These are phyloP conservation scores for Pipistrellus pygmaeus DNA, from an alignment of 2,797 vertebrate species.

Conservation along the genomic window DNA sequence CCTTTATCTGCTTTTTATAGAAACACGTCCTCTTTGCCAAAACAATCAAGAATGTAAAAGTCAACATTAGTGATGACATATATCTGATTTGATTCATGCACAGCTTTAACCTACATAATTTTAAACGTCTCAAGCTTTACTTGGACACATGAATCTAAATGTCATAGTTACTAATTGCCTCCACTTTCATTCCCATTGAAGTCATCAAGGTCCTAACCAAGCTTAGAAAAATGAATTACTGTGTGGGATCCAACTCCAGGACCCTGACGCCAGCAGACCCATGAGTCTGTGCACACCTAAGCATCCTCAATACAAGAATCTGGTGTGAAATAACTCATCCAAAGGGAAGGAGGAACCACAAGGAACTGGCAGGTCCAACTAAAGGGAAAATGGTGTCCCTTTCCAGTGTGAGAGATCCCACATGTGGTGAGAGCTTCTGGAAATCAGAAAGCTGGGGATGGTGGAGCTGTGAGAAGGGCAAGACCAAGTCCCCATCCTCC, in stretches of 20 bases:
- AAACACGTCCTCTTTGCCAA: constrained; percentile 48
- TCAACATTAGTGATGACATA: neutral
- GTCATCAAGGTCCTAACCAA: neutral
- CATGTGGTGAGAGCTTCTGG: fast-evolving
- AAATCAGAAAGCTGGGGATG: neutral
- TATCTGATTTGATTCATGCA: neutral
- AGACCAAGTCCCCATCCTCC: neutral
- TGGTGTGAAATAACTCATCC: neutral
- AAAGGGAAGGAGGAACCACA: neutral
- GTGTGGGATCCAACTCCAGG: neutral
- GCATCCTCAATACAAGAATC: neutral
- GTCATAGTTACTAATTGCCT: neutral
- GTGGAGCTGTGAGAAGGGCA: neutral
- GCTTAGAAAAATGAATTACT: neutral
- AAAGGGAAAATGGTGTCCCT: neutral
- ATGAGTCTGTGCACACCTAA: fast-evolving
- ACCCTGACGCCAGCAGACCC: neutral
- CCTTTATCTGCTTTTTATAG: neutral
- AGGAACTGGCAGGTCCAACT: neutral
- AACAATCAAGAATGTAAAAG: constrained; percentile 32
- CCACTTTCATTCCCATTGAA: constrained; percentile 9
- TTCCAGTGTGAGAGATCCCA: too few species aligned
- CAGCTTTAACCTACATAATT: constrained; percentile 32
- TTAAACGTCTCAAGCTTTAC: constrained; percentile 57
- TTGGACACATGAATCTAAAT: constrained; percentile 37